Conservation (phyloP, 2,797 vertebrate genomes). For the Pantherophis alleghaniensis region DNA sequence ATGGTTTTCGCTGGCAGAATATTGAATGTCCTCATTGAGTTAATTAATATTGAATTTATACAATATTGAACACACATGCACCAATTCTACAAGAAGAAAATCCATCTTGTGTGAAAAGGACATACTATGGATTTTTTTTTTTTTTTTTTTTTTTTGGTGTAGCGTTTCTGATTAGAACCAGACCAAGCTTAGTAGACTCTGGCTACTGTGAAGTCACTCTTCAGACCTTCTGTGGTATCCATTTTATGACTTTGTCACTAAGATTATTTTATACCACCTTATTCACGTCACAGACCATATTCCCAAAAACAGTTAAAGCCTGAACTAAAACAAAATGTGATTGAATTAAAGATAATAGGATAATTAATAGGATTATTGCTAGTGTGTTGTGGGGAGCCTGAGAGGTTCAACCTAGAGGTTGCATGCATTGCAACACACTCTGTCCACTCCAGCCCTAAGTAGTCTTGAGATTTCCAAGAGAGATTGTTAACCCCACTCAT, state of each 20-base stretch:
- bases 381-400: not conserved
- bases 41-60: not conserved
- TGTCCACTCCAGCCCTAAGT: not conserved
- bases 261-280: not conserved
- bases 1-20: not conserved
- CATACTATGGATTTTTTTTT: not conserved
- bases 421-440: not conserved
- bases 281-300: not conserved
- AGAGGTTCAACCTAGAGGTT: not conserved
- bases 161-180: not conserved
- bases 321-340: not conserved
- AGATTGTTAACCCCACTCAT: not conserved
- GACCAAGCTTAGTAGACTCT: not conserved
- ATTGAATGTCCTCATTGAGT: too few species aligned
- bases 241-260: not conserved
- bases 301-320: not conserved
- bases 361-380: not conserved
- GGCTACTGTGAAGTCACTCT: not conserved
- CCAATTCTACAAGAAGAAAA: not conserved
- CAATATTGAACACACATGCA: too few species aligned
- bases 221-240: not conserved
- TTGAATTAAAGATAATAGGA: not conserved
- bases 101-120: not conserved
- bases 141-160: not conserved
- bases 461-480: not conserved